Percentiles rank a stretch among this genome's conserved stretches.
Conservation (phyloP, 1,140 invertebrate genomes). For the Brachionus rotundiformis region DNA sequence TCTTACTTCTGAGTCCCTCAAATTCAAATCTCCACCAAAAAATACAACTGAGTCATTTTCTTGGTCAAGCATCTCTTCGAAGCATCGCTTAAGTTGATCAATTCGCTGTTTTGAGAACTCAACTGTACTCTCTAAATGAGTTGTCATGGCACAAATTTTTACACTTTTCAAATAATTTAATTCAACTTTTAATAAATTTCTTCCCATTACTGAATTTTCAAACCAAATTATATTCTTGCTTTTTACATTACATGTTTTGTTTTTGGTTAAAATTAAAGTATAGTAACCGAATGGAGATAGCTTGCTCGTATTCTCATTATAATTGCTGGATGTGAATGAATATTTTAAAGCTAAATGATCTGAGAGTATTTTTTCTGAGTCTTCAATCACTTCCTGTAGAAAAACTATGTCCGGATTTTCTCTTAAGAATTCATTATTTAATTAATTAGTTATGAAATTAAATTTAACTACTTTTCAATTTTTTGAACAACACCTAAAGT, state of each 20-base stretch:
- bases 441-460: no score
- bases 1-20: constrained; percentile 68
- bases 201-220: constrained; percentile 65
- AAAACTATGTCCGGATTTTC: constrained; percentile 69
- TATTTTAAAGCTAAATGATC: constrained; percentile 53
- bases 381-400: constrained; percentile 69
- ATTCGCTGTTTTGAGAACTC: constrained; percentile 64
- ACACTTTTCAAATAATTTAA: constrained; percentile 64
- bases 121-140: constrained; percentile 69
- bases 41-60: constrained; percentile 64
- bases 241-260: constrained; percentile 63
- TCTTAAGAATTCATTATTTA: no score
- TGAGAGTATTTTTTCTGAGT: constrained; percentile 59
- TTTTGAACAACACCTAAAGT: constrained; percentile 66
- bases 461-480: constrained; percentile 65
- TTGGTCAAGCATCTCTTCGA: constrained; percentile 60
- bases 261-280: constrained; percentile 63
- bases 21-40: constrained; percentile 70
- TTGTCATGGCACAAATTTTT: constrained; percentile 66
- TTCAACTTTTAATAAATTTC: constrained; percentile 66
- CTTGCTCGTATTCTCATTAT: constrained; percentile 52
- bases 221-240: constrained; percentile 64
- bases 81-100: constrained; percentile 65
- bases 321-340: constrained; percentile 58
- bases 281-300: background rate